Evolutionary conservation across 2,888 invertebrate species (phyloP).

Genomic region (Acrobasis suavella): DNA sequence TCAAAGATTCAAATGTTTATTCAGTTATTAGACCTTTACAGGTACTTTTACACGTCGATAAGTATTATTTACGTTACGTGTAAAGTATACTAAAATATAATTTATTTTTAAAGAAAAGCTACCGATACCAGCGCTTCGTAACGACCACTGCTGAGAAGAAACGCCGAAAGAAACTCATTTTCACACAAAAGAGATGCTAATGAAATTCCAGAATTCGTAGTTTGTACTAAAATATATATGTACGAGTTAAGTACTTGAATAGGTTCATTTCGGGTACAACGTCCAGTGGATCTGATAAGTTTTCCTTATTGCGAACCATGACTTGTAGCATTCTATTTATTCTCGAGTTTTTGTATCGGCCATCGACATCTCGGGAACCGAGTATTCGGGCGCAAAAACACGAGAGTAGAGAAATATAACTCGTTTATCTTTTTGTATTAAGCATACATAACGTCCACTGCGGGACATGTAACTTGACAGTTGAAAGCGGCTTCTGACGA

Average conservation of each 20-base stretch:
- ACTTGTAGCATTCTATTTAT: slow-evolving; percentile 27
- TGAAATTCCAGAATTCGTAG: not conserved
- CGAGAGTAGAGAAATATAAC: not conserved
- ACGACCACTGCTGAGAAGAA: too few species aligned
- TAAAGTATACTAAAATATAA: too few species aligned
- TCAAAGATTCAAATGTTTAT: too few species aligned
- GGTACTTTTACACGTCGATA: too few species aligned
- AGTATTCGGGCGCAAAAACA: slow-evolving; percentile 23
- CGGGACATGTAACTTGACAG: too few species aligned
- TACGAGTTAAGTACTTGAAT: not conserved
- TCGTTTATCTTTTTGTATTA: not conserved
- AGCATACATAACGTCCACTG: too few species aligned
- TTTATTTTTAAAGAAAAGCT: too few species aligned
- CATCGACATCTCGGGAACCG: slow-evolving; percentile 25
- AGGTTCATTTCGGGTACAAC: not conserved
- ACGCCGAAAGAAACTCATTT: too few species aligned
- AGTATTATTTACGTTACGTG: too few species aligned
- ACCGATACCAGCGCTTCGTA: too few species aligned
- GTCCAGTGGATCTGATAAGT: slow-evolving; percentile 9
- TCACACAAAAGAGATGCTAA: not conserved
- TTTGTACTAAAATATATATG: not conserved
- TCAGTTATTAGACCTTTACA: too few species aligned
- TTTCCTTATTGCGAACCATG: slow-evolving; percentile 23
- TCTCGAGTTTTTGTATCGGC: slow-evolving; percentile 24
- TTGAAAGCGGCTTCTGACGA: too few species aligned